Percentiles rank a stretch among this genome's conserved stretches.
Conservation (phyloP, 2,797 vertebrate species). For the Trachurus trachurus region DNA sequence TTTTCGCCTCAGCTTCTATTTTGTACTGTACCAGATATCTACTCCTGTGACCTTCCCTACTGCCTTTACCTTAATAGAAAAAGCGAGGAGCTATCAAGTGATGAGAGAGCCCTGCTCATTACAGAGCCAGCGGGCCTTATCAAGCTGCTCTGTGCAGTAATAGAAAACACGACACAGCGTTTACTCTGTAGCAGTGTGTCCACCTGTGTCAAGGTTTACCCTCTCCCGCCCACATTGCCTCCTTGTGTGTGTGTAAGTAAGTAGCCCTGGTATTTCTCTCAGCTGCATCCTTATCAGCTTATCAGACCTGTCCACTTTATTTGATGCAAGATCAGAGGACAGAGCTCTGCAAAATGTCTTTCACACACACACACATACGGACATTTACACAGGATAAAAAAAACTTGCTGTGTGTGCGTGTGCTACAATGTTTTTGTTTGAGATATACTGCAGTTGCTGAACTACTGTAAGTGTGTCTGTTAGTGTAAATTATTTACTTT, state of each 20-base stretch:
- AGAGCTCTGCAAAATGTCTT: conserved; percentile 44
- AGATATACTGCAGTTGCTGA: conserved; percentile 30
- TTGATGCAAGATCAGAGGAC: conserved; percentile 57
- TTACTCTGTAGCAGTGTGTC: conserved; percentile 35
- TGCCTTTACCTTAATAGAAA: conserved; percentile 41
- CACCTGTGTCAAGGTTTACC: conserved; percentile 44
- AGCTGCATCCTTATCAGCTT: conserved; percentile 62
- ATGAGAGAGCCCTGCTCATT: conserved; percentile 46
- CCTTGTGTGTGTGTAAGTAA: conserved; percentile 28
- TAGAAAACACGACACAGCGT: conserved; percentile 41
- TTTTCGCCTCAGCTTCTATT: conserved; percentile 31
- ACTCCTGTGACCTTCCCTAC: conserved; percentile 20
- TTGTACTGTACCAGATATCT: conserved; percentile 1
- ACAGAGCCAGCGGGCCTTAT: conserved; percentile 42
- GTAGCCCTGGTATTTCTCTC: conserved; percentile 63
- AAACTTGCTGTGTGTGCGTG: not conserved
- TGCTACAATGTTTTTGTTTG: not conserved
- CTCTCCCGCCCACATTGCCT: conserved; percentile 1
- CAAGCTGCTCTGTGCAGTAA: conserved; percentile 35
- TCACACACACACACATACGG: conserved; percentile 23
- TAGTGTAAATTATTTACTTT: conserved; percentile 47
- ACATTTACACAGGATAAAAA: not conserved
- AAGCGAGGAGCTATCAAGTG: conserved; percentile 6
- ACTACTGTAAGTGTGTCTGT: conserved; percentile 7
- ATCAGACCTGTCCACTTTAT: conserved; percentile 67